Percentiles rank a stretch among this genome's conserved stretches.
Conservation (phyloP, 35 echinoderm and acorn worm genomes). For the Amphiura filiformis region DNA sequence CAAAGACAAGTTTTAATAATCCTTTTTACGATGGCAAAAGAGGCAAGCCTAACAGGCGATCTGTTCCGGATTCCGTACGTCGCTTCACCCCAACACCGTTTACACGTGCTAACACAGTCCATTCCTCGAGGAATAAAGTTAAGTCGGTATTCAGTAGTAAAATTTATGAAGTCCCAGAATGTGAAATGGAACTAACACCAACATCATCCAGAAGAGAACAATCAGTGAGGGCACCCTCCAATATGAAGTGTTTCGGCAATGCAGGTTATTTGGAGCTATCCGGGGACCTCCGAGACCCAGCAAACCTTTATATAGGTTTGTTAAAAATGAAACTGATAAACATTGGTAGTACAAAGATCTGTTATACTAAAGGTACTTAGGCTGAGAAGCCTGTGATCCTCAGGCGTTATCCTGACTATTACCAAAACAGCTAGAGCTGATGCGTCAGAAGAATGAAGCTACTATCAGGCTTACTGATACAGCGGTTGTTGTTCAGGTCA, state of each 20-base stretch:
- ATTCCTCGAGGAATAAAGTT: neutral
- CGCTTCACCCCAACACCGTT: neutral
- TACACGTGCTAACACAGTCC: neutral
- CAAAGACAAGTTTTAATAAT: neutral
- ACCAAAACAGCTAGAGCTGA: no score
- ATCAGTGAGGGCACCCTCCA: neutral
- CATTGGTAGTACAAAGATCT: no score
- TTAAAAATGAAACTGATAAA: no score
- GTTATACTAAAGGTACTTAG: no score
- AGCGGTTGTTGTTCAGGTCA: no score
- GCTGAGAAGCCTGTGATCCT: no score
- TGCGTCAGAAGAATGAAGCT: no score
- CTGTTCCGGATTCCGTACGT: neutral
- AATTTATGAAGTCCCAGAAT: neutral
- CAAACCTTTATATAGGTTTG: no score
- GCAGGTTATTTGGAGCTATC: neutral
- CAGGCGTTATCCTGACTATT: no score
- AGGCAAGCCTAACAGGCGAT: neutral
- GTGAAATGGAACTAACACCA: neutral
- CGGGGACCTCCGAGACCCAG: no score
- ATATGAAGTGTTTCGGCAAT: neutral
- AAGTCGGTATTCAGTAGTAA: neutral
- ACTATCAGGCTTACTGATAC: no score
- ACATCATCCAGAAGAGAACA: neutral
- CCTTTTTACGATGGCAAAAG: neutral